Conservation (phyloP, 53 echinoderm and acorn worm genomes). For the Antedon mediterranea region DNA sequence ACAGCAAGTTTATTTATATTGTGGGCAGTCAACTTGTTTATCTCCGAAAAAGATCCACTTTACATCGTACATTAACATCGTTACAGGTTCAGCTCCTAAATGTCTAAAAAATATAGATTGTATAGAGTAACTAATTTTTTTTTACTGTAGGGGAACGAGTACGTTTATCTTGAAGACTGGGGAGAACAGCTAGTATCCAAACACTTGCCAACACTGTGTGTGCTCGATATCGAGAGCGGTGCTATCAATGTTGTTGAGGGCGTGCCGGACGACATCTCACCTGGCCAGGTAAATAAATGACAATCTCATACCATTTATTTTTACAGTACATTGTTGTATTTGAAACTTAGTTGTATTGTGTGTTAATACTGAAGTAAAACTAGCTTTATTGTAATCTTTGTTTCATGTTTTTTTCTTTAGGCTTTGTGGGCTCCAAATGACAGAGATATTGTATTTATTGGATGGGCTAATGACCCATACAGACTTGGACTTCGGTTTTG, state of each 20-base stretch:
- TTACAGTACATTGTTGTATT: no score
- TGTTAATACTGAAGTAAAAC: no score
- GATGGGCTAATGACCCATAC: conserved; percentile 58
- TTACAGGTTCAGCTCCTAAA: no score
- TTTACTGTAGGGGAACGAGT: conserved; percentile 53
- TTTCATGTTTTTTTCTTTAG: no score
- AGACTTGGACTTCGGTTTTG: conserved; percentile 55
- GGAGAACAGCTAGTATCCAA: conserved; percentile 64
- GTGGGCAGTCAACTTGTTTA: no score
- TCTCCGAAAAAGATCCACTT: no score
- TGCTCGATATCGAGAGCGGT: conserved; percentile 46
- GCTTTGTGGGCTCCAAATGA: conserved; percentile 62
- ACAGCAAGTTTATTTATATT: no score
- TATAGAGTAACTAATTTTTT: not conserved
- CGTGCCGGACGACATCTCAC: conserved; percentile 56
- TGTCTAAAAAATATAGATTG: no score
- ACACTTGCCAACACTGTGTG: conserved; percentile 58
- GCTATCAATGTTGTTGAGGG: conserved; percentile 36
- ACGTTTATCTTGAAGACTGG: conserved; percentile 62
- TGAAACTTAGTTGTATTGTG: no score
- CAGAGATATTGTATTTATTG: conserved; percentile 53
- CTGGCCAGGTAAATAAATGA: conserved; percentile 36
- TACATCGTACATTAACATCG: no score
- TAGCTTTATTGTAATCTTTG: no score
- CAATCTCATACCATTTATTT: no score